Base-by-base conservation (phyloP, 2,888 invertebrate species). In the Melolontha melolontha region DNA sequence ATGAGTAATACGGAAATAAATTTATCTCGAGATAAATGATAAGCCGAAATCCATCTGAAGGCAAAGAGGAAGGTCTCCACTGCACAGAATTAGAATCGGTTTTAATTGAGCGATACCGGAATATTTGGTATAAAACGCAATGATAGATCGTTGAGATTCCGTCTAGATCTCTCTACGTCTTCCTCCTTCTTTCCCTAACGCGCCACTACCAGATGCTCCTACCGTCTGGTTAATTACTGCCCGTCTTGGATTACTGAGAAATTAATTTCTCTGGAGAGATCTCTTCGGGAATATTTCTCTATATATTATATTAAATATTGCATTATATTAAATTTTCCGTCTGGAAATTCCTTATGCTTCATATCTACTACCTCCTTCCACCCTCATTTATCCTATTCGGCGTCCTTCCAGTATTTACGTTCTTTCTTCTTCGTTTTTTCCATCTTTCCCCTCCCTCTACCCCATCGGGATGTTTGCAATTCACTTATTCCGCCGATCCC, bases 261-360 rank as follows among this genome's bases (percentile, higher is more conserved):
- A 83, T 83, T 83, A 83, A 83, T 83, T 82, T 82, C 82, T 80
- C 79, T 71, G 73, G 77, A 78, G 78, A 76, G 74, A 71, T 69
- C 73, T 68, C 62, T 47, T 50, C 40, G 50, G 42, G 50, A 63
- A 74, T 75, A 80, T 79, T 80, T 66, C 69, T 57, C 63, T 80
- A 81, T 81, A 81, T 81, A 80, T 80, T 82, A 80, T 81, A 82
- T 82, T 83, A 81, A 82, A 82, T 82, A 82, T 82, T 80, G 81
- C 81, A 81, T 82, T 80, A 81, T 82, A 81, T 81, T 81, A 81
- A 81, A 82, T 81, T 81, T 79, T 80, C 80, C 79, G 78, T 80
- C 79, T 79, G 78, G 72, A 70, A 67, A 47, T 55, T 55, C 54
- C 62, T 64, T 34, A 12, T 52, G 8, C 16, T 34, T 27, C 40